Percentiles rank a stretch among this genome's conserved stretches.
Conservation (phyloP, 2,888 invertebrate species). For the Erannis defoliaria region DNA sequence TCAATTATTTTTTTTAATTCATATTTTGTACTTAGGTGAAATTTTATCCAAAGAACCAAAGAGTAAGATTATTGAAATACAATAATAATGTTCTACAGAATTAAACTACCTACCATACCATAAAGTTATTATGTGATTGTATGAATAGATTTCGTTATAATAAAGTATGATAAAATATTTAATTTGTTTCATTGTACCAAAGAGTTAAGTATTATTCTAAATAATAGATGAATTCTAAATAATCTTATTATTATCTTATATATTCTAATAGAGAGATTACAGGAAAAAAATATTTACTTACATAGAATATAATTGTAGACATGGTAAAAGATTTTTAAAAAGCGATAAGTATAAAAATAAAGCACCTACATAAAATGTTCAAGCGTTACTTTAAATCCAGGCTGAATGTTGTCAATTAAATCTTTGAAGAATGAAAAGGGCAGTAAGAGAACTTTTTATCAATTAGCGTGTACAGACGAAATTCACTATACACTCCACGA, state of each 20-base stretch:
- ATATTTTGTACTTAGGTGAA: background rate
- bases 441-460: conserved; percentile 48
- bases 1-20: background rate
- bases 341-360: too few relatives aligned
- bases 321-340: too few relatives aligned
- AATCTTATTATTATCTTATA: too few relatives aligned
- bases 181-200: conserved; percentile 39
- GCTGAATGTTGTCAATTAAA: conserved; percentile 13
- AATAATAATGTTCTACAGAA: conserved; percentile 27
- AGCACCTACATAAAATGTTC: background rate
- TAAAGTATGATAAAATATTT: conserved; percentile 63
- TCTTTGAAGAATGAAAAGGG: conserved; percentile 42
- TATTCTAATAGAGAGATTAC: too few relatives aligned
- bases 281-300: too few relatives aligned
- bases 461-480: conserved; percentile 69
- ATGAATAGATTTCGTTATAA: conserved; percentile 82
- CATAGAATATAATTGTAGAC: too few relatives aligned
- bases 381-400: background rate
- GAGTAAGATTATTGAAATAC: background rate
- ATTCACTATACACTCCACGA: conserved; percentile 68
- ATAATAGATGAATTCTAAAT: too few relatives aligned
- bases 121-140: conserved; percentile 72
- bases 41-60: conserved; percentile 10
- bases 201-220: too few relatives aligned
- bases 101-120: conserved; percentile 48